Evolutionary conservation across 2,888 invertebrate species (phyloP).

Genomic region (Diachrysia chrysitis): DNA sequence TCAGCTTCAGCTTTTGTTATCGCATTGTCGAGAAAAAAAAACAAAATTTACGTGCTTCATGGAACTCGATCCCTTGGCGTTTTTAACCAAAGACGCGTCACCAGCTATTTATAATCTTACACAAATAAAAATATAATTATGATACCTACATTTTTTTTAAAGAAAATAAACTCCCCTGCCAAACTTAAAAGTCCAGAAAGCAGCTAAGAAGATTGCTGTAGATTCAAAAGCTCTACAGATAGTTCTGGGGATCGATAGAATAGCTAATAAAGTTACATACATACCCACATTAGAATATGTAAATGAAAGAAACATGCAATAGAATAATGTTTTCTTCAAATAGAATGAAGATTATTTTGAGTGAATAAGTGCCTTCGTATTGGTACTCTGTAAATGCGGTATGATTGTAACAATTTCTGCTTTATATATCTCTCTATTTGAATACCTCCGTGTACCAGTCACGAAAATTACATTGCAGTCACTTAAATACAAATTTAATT

Average conservation of each 20-base stretch:
- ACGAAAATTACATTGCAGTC: conserved; percentile 29
- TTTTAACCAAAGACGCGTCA: no score
- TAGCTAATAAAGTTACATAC: no score
- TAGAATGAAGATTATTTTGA: conserved; percentile 22
- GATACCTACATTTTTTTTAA: no score
- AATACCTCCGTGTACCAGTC: conserved; percentile 51
- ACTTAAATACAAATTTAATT: background rate
- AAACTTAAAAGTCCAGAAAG: no score
- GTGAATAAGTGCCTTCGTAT: conserved; percentile 31
- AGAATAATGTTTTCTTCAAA: background rate
- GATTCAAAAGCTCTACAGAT: no score
- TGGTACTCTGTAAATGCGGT: conserved; percentile 21
- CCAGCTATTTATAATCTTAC: no score
- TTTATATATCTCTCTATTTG: conserved; percentile 36
- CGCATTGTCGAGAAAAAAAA: background rate
- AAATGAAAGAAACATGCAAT: no score
- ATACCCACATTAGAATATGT: no score
- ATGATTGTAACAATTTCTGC: conserved; percentile 17
- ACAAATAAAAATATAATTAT: no score
- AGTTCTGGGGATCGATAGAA: no score
- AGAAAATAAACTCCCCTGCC: no score
- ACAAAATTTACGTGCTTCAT: background rate
- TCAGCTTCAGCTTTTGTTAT: background rate
- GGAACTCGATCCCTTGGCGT: background rate
- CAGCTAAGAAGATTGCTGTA: no score